Evolutionary conservation across 1,140 invertebrate genomes (phyloP), one percentile per base, ranked within the genome.

Genomic region (Holcopasites calliopsidis): DNA sequence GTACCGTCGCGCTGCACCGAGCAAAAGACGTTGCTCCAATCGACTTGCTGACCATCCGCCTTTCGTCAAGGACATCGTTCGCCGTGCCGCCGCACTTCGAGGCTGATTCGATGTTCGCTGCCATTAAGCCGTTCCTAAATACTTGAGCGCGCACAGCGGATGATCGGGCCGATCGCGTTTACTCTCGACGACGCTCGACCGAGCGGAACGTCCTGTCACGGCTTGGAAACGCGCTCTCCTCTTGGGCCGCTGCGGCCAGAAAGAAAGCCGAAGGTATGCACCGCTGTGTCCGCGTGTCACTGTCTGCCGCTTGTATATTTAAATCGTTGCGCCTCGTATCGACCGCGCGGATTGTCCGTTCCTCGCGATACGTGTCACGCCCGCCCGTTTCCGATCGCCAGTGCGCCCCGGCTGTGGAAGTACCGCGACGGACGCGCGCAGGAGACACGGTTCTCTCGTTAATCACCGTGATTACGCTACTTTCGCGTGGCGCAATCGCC

Each of bases 41-140:
- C 68, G 79, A n/a, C 76, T 82, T 83, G 71, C 76, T 70, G 76
- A 79, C 85, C 87, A 86, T 88, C 87, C 87, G 87, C 86, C 83
- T 73, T 61, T 79, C 77, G 62, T 85, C 87, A 88, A 88, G 85
- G 86, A 79, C 87, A 79, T 76, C 83, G 72, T 72, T 86, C 82
- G 64, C 69, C 65, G 3, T 76, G 65, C 70, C 57, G 42, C 58
- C 26, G 35, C 73, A 74, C 76, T 74, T 78, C 75, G 76, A 74
- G 76, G 81, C 78, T 76, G 77, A 84, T 83, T 78, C 79, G 73
- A 85, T 79, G 81, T 84, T 78, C 58, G 73, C 42, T n/a, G 57
- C 72, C 71, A 84, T 84, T 85, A 78, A 85, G 78, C 57, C 61
- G 52, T 85, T 82, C 64, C 58, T 71, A 68, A 82, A 73, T 82